Evolutionary conservation across 1,140 invertebrate genomes (phyloP).

Genomic region (Leptinotarsa texana): DNA sequence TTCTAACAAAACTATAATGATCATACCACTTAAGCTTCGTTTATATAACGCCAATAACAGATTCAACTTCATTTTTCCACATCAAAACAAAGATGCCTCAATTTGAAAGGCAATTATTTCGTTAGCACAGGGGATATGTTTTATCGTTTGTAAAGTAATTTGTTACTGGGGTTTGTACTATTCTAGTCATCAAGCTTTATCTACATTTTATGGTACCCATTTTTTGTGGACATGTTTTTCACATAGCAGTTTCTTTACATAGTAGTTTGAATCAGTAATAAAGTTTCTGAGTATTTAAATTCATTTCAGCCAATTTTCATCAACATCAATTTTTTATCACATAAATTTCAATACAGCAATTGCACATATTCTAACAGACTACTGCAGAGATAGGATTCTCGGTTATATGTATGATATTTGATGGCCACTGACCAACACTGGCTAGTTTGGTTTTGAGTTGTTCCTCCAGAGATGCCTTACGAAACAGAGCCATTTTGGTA

Average conservation of each 20-base stretch:
- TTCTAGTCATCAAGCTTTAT: not conserved
- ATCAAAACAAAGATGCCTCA: not conserved
- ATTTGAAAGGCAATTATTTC: too few relatives aligned
- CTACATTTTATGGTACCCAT: constrained; percentile 1
- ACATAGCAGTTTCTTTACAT: constrained; percentile 8
- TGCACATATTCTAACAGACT: constrained; percentile 63
- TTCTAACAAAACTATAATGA: not conserved
- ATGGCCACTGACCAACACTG: constrained; percentile 55
- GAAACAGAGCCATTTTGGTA: constrained; percentile 68
- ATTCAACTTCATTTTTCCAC: not conserved
- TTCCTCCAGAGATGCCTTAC: constrained; percentile 63
- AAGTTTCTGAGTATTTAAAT: not conserved
- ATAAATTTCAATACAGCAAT: constrained; percentile 52
- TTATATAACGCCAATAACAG: too few relatives aligned
- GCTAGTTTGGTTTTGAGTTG: constrained; percentile 54
- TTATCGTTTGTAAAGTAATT: too few relatives aligned
- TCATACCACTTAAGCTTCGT: too few relatives aligned
- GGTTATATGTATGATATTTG: constrained; percentile 73
- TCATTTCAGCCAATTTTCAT: constrained; percentile 21
- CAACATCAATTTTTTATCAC: constrained; percentile 13
- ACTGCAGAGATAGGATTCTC: constrained; percentile 79
- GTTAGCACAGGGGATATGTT: too few relatives aligned
- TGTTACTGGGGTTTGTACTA: too few relatives aligned
- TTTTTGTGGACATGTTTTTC: not conserved
- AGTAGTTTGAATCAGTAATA: constrained; percentile 4